Evolutionary conservation across 2,888 invertebrate species (phyloP), one percentile per base, ranked within the genome.

Genomic region (Dynastes maya): DNA sequence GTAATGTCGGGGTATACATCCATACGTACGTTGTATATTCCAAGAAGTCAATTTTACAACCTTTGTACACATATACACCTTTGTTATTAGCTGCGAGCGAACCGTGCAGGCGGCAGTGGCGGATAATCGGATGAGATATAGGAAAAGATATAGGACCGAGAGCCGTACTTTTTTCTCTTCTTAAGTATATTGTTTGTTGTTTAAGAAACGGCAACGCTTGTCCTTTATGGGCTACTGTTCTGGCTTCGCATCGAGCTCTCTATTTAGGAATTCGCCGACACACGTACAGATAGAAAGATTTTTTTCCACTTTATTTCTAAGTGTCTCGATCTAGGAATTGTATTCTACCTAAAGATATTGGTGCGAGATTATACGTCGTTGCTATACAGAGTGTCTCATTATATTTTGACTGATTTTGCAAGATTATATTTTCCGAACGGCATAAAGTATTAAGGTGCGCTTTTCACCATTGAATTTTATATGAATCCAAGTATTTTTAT

Each of bases 21-120:
- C 63, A 45, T 45, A 45, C 32, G 11, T 63, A 11, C 63, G 29
- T 29, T 63, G 32, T 63, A 63, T 63, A 32, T 63, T 65, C 65
- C 40, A 16, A 65, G 65, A 65, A 65, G 40, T 65, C 65, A 40
- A 65, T 65, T 65, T 65, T 65, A 65, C 63, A 63, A 63, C 63
- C 29, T 63, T 63, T 63, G 63, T 29, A 63, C 63, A 63, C 65
- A 53, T 53, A 53, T 53, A n/a, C 53, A 53, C n/a, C 65, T 65
- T 65, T 65, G 65, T 65, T 65, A 65, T 65, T 65, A 65, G 37
- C 65, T 65, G 65, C 40, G 32, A 37, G 65, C 37, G 40, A 63
- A 29, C 13, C 32, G 63, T 6, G 63, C 32, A 29, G 29, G 13
- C n/a, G 32, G n/a, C 13, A 5, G 16, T 3, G n/a, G n/a, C 53